These are phyloP conservation scores for Limnephilus marmoratus DNA, from an alignment of 2,888 invertebrate species.

Conservation along the genomic window DNA sequence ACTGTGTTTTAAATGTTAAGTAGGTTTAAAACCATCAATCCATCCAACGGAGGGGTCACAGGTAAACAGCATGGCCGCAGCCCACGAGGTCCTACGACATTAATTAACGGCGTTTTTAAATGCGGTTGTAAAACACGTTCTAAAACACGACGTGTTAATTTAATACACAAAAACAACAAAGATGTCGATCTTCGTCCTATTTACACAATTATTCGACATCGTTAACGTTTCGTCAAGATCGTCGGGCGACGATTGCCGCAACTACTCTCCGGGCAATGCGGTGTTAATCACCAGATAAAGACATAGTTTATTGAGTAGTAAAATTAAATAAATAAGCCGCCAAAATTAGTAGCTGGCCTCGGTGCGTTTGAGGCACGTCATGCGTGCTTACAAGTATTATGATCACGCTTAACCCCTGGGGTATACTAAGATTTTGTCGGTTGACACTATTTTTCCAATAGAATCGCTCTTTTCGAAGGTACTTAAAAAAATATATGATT, in stretches of 20 bases:
- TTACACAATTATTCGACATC: constrained; percentile 36
- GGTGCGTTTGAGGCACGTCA: background rate
- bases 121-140: constrained; percentile 8
- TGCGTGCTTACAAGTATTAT: constrained; percentile 35
- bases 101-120: constrained; percentile 14
- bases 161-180: constrained; percentile 34
- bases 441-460: no score
- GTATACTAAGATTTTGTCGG: no score
- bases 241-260: constrained; percentile 2
- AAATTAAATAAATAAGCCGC: constrained; percentile 35
- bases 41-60: background rate
- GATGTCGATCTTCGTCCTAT: constrained; percentile 31
- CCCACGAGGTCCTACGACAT: background rate
- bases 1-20: background rate
- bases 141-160: constrained; percentile 32
- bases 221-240: constrained; percentile 42
- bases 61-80: background rate
- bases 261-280: background rate
- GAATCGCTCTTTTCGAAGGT: no score
- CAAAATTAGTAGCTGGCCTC: constrained; percentile 28
- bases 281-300: constrained; percentile 30
- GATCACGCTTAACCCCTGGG: background rate
- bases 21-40: background rate
- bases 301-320: constrained; percentile 35
- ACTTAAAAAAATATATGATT: no score